Evolutionary conservation across 2,888 invertebrate genomes (phyloP), one percentile per base, ranked within the genome.

Genomic region (Ptychoptera albimana): DNA sequence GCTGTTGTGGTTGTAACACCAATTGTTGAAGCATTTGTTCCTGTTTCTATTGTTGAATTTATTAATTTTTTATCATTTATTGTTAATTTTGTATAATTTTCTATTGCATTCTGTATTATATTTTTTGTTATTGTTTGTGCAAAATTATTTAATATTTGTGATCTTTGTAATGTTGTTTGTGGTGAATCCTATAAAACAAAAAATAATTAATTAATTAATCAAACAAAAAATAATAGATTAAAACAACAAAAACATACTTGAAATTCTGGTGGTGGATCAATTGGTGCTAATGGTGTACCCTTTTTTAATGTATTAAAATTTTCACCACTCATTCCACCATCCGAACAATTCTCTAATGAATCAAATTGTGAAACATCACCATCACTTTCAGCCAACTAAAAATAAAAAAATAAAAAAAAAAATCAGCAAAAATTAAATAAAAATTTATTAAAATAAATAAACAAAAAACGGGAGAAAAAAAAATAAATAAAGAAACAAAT

Each of bases 181-280:
- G 65, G 63, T 12, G 66, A 63, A 43, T 66, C 66, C 55, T 54
- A 11, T 30, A 50, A 39, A 14, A 34, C 9, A n/a, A 34, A 34
- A 34, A 34, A 34, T n/a, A 34, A n/a, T 31, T 7, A 7, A 8
- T 10, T 31, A 31, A 31, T 31, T 10, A 10, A 31, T 8, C 10
- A n/a, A n/a, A 34, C 10, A n/a, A n/a, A 6, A 34, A 34, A 34
- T 6, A n/a, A 34, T n/a, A n/a, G 4, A 34, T n/a, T 6, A 34
- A n/a, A n/a, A n/a, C 9, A 34, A 34, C 4, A 10, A 34, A 34
- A 34, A 34, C 48, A 44, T 61, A 71, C 84, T 68, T 86, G 87
- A 66, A 87, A 88, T 60, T 88, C 84, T 12, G 79, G 80, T 12
- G 88, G 88, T 48, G 88, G 88, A 57, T 85, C 84, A 51, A 87